Evolutionary conservation across 1,140 invertebrate species (phyloP).

Genomic region (Pissodes strobi): DNA sequence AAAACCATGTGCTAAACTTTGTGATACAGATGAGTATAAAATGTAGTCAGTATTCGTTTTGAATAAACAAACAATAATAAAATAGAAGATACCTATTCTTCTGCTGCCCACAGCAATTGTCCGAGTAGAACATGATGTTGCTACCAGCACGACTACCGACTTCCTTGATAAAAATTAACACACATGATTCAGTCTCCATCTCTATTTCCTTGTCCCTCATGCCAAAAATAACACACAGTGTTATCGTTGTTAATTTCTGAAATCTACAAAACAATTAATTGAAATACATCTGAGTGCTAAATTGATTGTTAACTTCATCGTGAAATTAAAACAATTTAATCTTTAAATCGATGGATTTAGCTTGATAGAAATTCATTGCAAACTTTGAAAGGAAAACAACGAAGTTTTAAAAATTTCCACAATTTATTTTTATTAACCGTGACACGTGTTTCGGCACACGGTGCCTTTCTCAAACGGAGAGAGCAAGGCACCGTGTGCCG

Average conservation of each 20-base stretch:
- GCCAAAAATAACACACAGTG: background rate
- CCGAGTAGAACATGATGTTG: constrained; percentile 43
- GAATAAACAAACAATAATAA: too few species aligned
- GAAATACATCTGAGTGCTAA: background rate
- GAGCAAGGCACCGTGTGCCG: too few species aligned
- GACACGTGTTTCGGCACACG: too few species aligned
- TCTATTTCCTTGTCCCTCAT: background rate
- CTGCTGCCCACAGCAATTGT: constrained; percentile 56
- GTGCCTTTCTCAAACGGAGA: too few species aligned
- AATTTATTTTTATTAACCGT: too few species aligned
- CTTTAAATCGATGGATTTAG: too few species aligned
- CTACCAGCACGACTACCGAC: background rate
- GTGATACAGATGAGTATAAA: too few species aligned
- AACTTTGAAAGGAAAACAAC: too few species aligned
- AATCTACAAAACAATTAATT: background rate
- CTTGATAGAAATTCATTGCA: too few species aligned
- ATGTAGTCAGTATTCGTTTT: too few species aligned
- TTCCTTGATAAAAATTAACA: background rate
- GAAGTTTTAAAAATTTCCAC: too few species aligned
- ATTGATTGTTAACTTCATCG: constrained; percentile 25
- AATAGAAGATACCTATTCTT: constrained; percentile 49
- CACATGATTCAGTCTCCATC: background rate
- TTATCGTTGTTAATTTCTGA: background rate
- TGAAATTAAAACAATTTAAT: constrained; percentile 35
- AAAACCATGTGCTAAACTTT: too few species aligned